These are phyloP conservation scores for Echinops telfairi DNA, from an alignment of 2,113 vertebrate genomes.

Conservation along the genomic window DNA sequence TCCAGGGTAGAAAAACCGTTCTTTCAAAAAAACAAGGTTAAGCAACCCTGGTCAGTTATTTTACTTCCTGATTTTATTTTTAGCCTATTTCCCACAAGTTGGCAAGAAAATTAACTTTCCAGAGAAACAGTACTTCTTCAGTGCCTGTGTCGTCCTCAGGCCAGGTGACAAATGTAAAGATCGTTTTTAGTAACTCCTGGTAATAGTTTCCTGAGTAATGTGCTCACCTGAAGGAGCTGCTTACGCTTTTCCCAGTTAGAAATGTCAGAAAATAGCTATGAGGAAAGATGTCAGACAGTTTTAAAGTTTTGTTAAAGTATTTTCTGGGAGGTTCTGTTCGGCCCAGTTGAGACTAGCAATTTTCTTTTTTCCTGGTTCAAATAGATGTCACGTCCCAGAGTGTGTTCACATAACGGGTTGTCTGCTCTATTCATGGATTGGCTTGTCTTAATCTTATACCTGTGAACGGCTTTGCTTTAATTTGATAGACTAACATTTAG, in stretches of 20 bases:
- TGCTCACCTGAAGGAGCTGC: not conserved
- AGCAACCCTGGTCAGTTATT: not conserved
- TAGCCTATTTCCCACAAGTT: not conserved
- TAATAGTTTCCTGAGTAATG: slow-evolving; percentile 21
- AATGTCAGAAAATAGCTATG: slow-evolving; percentile 7
- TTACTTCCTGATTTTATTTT: slow-evolving; percentile 1
- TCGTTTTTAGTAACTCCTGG: not conserved
- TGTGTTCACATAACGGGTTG: not conserved
- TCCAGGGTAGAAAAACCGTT: not conserved
- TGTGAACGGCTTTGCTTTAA: slow-evolving; percentile 70
- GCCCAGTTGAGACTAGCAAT: not conserved
- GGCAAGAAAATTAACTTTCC: slow-evolving; percentile 22
- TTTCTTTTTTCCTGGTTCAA: not conserved
- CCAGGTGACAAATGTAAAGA: slow-evolving; percentile 43
- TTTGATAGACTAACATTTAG: slow-evolving; percentile 22
- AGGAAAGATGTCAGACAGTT: slow-evolving; percentile 1
- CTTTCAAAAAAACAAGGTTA: slow-evolving; percentile 1
- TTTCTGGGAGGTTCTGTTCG: slow-evolving; percentile 32
- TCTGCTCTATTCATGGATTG: slow-evolving; percentile 63
- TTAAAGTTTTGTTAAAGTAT: slow-evolving; percentile 4
- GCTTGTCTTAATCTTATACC: slow-evolving; percentile 59
- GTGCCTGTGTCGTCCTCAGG: not conserved
- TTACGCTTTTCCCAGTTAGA: slow-evolving; percentile 9
- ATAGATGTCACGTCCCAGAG: not conserved
- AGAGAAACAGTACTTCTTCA: slow-evolving; percentile 17